These are phyloP conservation scores for Apamea crenata DNA, from an alignment of 2,888 invertebrate genomes.

Conservation along the genomic window DNA sequence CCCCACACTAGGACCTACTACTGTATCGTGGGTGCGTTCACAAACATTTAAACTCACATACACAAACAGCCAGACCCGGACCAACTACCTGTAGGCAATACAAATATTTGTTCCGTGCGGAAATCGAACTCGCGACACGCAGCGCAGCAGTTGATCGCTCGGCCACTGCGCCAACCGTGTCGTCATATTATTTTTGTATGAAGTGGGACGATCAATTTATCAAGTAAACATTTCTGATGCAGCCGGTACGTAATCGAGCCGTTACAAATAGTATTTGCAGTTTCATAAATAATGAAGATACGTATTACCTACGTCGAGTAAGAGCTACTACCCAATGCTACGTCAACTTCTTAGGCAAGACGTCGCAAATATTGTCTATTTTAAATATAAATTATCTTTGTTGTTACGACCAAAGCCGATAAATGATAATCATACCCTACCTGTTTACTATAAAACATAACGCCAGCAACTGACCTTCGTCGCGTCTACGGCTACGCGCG, in stretches of 20 bases:
- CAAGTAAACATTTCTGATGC: conserved; percentile 20
- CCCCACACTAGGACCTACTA: too few relatives aligned
- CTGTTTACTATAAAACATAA: neutral
- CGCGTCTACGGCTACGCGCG: too few relatives aligned
- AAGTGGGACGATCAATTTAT: neutral
- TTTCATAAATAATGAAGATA: conserved; percentile 2
- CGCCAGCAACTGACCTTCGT: neutral
- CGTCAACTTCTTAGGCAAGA: neutral
- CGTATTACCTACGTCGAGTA: neutral
- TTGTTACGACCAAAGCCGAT: neutral
- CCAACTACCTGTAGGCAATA: too few relatives aligned
- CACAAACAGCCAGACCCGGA: too few relatives aligned
- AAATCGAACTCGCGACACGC: too few relatives aligned
- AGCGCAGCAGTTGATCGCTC: too few relatives aligned
- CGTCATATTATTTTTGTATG: neutral
- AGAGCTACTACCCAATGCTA: neutral
- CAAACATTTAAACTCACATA: too few relatives aligned
- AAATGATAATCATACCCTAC: neutral
- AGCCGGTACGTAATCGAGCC: neutral
- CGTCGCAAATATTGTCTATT: neutral
- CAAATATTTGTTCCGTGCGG: too few relatives aligned
- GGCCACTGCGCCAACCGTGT: too few relatives aligned
- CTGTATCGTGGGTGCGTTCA: too few relatives aligned
- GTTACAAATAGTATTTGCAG: conserved; percentile 14
- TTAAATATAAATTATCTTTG: neutral